Evolutionary conservation across 2,797 vertebrate species (phyloP).

Genomic region (Labroides dimidiatus): DNA sequence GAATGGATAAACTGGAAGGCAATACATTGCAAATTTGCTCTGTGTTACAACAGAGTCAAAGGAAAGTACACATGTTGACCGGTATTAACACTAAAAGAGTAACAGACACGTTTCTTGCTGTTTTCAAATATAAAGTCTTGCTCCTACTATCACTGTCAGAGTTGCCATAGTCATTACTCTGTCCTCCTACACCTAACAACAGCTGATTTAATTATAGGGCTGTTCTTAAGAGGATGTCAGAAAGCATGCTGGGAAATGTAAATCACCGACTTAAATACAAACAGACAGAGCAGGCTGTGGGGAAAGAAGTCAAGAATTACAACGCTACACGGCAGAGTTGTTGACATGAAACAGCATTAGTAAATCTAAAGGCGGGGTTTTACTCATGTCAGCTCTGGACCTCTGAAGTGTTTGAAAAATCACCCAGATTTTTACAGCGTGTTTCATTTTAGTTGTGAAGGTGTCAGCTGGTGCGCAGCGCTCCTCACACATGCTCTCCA

Average conservation of each 20-base stretch:
- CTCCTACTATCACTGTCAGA: conserved; percentile 62
- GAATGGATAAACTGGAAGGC: too few relatives aligned
- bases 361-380: conserved; percentile 19
- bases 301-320: conserved; percentile 22
- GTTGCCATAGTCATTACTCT: conserved; percentile 72
- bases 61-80: not conserved
- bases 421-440: conserved; percentile 69
- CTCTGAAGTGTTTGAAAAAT: conserved; percentile 45
- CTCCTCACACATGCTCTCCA: conserved; percentile 59
- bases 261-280: conserved; percentile 70
- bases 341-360: conserved; percentile 10
- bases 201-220: conserved; percentile 73
- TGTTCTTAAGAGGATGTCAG: conserved; percentile 59
- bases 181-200: conserved; percentile 74
- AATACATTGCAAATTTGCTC: too few relatives aligned
- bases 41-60: not conserved
- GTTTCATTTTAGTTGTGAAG: conserved; percentile 75
- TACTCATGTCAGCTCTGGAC: conserved; percentile 28
- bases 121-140: conserved; percentile 34
- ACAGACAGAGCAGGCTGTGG: conserved; percentile 33
- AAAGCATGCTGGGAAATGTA: conserved; percentile 63
- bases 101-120: conserved; percentile 16
- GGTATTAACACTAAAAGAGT: conserved; percentile 4
- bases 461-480: conserved; percentile 53
- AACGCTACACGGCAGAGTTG: conserved; percentile 12